Conservation (phyloP, 1,140 invertebrate genomes). For the Ceratoteleas bidentatus region DNA sequence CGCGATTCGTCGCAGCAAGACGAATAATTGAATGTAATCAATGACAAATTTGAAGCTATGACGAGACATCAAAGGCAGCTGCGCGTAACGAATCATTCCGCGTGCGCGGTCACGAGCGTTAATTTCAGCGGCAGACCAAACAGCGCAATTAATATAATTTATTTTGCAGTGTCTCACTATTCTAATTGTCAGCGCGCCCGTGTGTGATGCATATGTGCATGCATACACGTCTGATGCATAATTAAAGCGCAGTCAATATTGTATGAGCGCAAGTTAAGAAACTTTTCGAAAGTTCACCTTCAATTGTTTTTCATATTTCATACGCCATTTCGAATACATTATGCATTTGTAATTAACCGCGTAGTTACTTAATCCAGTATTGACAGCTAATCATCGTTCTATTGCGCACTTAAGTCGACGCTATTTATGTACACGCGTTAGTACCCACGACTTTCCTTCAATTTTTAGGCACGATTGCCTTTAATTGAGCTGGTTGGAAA, state of each 20-base stretch:
- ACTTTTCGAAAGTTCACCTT: conserved; percentile 62
- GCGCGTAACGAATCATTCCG: conserved; percentile 68
- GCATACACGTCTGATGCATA: conserved; percentile 42
- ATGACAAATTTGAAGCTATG: conserved; percentile 67
- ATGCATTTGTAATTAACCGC: conserved; percentile 53
- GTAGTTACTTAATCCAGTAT: conserved; percentile 52
- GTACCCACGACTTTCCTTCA: too few relatives aligned
- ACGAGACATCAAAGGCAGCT: conserved; percentile 69
- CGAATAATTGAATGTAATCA: conserved; percentile 67
- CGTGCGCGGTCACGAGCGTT: conserved; percentile 62
- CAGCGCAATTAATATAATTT: conserved; percentile 71
- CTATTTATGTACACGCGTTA: conserved; percentile 6
- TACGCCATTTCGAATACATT: conserved; percentile 47
- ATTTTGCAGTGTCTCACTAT: conserved; percentile 61
- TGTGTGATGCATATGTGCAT: conserved; percentile 31
- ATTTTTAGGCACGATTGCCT: too few relatives aligned
- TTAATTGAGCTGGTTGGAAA: too few relatives aligned
- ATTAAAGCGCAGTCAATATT: conserved; percentile 54
- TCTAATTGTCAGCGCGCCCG: conserved; percentile 37
- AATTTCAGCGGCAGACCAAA: conserved; percentile 70
- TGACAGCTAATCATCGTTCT: conserved; percentile 50
- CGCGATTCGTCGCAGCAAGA: conserved; percentile 49
- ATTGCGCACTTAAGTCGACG: conserved; percentile 23
- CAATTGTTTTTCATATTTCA: conserved; percentile 64
- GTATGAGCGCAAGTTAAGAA: conserved; percentile 45